Percentiles rank a stretch among this genome's conserved stretches.
These are phyloP conservation scores for Zapornia atra DNA, from an alignment of 2,113 vertebrate genomes.

Conservation along the genomic window DNA sequence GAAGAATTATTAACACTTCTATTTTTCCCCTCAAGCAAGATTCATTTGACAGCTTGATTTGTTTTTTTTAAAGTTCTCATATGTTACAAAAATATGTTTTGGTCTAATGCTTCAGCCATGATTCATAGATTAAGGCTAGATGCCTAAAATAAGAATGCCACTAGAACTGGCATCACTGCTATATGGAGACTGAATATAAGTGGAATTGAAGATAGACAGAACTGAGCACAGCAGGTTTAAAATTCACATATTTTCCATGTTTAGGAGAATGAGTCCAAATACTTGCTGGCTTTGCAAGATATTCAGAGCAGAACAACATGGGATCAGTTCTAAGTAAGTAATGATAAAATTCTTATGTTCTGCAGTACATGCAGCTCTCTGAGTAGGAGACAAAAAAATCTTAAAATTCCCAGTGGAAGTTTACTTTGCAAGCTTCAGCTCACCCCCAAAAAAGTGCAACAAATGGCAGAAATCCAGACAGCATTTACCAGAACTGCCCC, in stretches of 20 bases:
- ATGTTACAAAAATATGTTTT: neutral
- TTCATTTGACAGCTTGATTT: neutral
- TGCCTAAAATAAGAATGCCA: neutral
- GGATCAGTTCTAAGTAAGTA: slow-evolving; percentile 67
- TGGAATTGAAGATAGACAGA: neutral
- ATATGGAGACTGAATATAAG: neutral
- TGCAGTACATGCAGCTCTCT: neutral
- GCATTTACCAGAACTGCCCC: neutral
- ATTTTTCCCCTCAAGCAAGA: neutral
- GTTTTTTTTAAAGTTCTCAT: neutral
- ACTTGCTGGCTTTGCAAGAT: slow-evolving; percentile 68
- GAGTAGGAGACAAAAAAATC: neutral
- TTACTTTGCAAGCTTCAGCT: neutral
- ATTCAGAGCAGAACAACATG: slow-evolving; percentile 41
- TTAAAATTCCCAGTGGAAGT: neutral
- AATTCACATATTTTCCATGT: neutral
- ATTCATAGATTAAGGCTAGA: neutral
- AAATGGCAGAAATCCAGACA: neutral
- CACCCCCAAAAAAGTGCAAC: neutral
- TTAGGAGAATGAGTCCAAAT: slow-evolving; percentile 62
- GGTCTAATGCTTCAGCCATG: neutral
- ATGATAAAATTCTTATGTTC: neutral
- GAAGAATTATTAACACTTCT: neutral
- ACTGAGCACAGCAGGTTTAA: neutral
- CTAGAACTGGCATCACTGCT: neutral